Evolutionary conservation across 2,797 vertebrate genomes (phyloP).

Genomic region (Sylvia borin): DNA sequence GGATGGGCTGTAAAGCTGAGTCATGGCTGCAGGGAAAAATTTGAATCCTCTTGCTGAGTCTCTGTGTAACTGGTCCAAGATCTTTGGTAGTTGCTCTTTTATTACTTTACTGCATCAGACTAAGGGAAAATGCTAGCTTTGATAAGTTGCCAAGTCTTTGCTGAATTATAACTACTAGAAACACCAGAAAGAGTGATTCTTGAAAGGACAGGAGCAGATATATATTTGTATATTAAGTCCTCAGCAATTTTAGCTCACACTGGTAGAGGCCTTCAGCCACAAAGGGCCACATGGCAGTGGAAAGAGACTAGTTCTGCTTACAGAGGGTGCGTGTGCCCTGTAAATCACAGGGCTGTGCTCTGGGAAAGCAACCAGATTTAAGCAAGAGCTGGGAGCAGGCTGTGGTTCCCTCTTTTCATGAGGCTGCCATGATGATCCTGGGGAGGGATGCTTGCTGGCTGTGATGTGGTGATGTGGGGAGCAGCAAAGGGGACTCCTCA

Average conservation of each 20-base stretch:
- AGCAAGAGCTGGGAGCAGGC: background rate
- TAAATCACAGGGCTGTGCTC: background rate
- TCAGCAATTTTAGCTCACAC: constrained; percentile 6
- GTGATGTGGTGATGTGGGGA: background rate
- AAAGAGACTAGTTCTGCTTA: background rate
- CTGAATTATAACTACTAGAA: constrained; percentile 36
- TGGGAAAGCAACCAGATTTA: background rate
- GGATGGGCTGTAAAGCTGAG: background rate
- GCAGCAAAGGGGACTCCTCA: background rate
- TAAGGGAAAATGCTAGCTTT: constrained; percentile 21
- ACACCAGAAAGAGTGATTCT: background rate
- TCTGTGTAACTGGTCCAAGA: background rate
- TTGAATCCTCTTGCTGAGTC: background rate
- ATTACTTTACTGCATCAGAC: constrained; percentile 17
- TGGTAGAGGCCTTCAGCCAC: background rate
- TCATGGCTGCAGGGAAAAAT: background rate
- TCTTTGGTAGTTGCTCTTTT: background rate
- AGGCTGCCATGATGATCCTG: background rate
- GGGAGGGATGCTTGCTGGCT: background rate
- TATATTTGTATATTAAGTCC: background rate
- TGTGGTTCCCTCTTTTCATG: background rate
- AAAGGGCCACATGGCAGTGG: background rate
- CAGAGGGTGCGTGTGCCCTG: background rate
- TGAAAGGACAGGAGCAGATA: background rate
- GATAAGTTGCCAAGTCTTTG: constrained; percentile 5